Base-by-base conservation (phyloP, 1,140 invertebrate species). In the Eurosta solidaginis region DNA sequence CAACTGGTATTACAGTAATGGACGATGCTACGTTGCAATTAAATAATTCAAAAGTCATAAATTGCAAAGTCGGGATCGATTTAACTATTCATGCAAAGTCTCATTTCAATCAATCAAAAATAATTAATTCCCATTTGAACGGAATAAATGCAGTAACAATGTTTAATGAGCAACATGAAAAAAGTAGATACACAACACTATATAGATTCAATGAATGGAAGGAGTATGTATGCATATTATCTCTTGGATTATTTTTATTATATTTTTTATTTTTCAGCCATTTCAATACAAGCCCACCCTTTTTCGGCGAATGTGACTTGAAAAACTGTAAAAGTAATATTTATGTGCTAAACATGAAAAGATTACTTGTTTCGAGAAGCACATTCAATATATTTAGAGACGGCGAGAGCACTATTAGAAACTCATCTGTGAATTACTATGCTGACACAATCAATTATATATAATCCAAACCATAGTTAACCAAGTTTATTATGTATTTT, bases 1-100 rank as follows among this genome's bases (percentile, higher is more conserved):
- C 78, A 29, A 83, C 81, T 10, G 85, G 63, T 22, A 63, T 80
- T 17, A 22, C 22, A 20, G 29, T 76, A 14, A 5, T 33, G 10
- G 50, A 75, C 49, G 22, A 42, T 1, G 20, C 77, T 9, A 47
- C 40, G 9, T 22, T 80, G 17, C 29, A 33, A 4, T 36, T 80
- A 22, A 29, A 42, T 7, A 54, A 78, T 25, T 52, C 40, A 45
- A 73, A 42, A n/a, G 44, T 80, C 20, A 44, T 54, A 7, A 78
- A 54, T 27, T 78, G 79, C 29, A 27, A 47, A 68, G 45, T 40
- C 12, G 77, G 79, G 17, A 50, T 78, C 14, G 52, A 78, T 47
- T 45, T 76, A 3, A 42, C 14, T 2, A 73, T 22, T 68, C 14
- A n/a, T 17, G 40, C 78, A 63, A 73, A 68, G 4, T 33, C 63